Evolutionary conservation across 1,140 invertebrate species (phyloP), one percentile per base, ranked within the genome.

Genomic region (Vanessa atalanta): DNA sequence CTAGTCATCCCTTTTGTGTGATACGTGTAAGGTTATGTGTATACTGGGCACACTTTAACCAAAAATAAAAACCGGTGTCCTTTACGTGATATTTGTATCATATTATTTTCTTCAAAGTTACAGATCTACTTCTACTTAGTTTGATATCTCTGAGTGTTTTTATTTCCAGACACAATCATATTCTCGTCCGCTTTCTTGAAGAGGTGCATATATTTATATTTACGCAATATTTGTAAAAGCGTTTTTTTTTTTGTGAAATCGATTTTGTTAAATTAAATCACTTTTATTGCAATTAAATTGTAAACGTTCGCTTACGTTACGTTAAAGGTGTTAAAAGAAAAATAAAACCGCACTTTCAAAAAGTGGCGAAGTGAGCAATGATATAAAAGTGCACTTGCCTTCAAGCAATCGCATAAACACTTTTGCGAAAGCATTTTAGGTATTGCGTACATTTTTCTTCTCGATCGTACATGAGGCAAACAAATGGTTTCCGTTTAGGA

Each of bases 401-500:
- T 79, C 74, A 73, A 80, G 79, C 82, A 80, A 84, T 83, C 79
- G 76, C 80, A 86, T 85, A 88, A 88, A 86, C 82, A 86, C 82
- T 82, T 88, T 73, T 82, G 76, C 72, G 65, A 73, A 83, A 85
- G 80, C 83, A 76, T 82, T 82, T 83, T 79, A 79, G 72, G 81
- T 83, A 84, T 86, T 84, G 79, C 85, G 80, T 84, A 88, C 79
- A 86, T 88, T 88, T 87, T 86, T 88, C 87, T 89, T 79, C 78
- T 70, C 85, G 77, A 90, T 90, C 84, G 88, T 87, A 83, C 87
- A 88, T 83, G 85, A 85, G 84, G 81, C 85, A 89, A 89, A 92
- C 86, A 91, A 93, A 91, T 91, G 86, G 85, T 85, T 89, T 91
- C 89, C 89, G 88, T 87, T 90, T 91, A 89, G 88, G 86, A 90